Evolutionary conservation across 1,140 invertebrate species (phyloP).

Genomic region (Augochlora pura): DNA sequence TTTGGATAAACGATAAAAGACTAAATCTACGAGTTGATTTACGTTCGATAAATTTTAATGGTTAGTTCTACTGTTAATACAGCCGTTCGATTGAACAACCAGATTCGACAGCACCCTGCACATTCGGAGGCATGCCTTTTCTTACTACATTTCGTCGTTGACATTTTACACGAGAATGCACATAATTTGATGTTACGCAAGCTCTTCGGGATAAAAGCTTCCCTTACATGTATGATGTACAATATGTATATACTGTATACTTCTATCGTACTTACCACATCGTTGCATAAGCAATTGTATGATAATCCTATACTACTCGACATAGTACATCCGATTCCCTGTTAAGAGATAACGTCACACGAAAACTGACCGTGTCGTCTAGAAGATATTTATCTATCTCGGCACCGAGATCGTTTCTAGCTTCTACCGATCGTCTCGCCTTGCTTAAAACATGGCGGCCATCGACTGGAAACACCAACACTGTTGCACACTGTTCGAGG

Average conservation of each 20-base stretch:
- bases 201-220: slow-evolving; percentile 28
- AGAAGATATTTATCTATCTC: neutral
- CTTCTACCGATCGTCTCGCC: neutral
- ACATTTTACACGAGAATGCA: slow-evolving; percentile 52
- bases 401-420: neutral
- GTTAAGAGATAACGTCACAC: slow-evolving; percentile 45
- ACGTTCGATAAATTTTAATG: neutral
- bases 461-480: slow-evolving; percentile 1
- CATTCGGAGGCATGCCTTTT: slow-evolving; percentile 61
- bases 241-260: slow-evolving; percentile 69
- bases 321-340: slow-evolving; percentile 45
- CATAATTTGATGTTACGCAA: slow-evolving; percentile 51
- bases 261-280: slow-evolving; percentile 52
- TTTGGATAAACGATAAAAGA: no score
- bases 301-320: slow-evolving; percentile 59
- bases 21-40: neutral
- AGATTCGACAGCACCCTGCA: slow-evolving; percentile 36
- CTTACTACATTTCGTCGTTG: slow-evolving; percentile 43
- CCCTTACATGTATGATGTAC: slow-evolving; percentile 55
- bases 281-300: slow-evolving; percentile 52
- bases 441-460: neutral
- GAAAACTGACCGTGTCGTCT: neutral
- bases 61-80: neutral
- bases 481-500: neutral
- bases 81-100: slow-evolving; percentile 29